Percentiles rank a stretch among this genome's conserved stretches.
These are phyloP conservation scores for Cydia fagiglandana DNA, from an alignment of 1,140 invertebrate genomes.

Conservation along the genomic window DNA sequence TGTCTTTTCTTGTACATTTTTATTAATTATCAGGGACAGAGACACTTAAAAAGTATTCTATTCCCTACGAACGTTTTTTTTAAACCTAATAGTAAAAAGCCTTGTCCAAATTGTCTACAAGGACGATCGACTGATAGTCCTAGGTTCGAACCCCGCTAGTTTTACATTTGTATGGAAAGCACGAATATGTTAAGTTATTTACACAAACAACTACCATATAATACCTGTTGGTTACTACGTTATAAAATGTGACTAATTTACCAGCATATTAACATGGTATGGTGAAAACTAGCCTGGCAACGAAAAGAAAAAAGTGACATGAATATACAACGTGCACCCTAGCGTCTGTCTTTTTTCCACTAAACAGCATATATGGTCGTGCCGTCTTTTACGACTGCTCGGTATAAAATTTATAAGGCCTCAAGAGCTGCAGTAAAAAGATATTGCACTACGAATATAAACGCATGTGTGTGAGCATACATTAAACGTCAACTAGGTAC, in stretches of 20 bases:
- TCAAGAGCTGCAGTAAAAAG: background rate
- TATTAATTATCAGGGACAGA: background rate
- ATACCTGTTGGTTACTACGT: conserved; percentile 54
- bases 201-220: background rate
- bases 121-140: no score
- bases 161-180: no score
- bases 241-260: conserved; percentile 59
- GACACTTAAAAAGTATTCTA: background rate
- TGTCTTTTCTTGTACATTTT: conserved; percentile 32
- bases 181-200: no score
- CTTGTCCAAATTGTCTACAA: no score
- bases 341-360: background rate
- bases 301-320: background rate
- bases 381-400: conserved; percentile 62
- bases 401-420: conserved; percentile 62
- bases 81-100: no score
- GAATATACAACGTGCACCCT: background rate
- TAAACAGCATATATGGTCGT: conserved; percentile 42
- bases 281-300: conserved; percentile 50
- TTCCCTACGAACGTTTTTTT: background rate
- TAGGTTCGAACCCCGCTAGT: no score
- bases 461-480: background rate
- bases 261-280: conserved; percentile 53
- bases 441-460: conserved; percentile 2
- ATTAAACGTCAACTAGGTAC: background rate